A percentile compares a stretch with the other conserved stretches of the same genome.
Evolutionary conservation across 2,113 vertebrate genomes (phyloP).

Genomic region (Pseudonaja textilis): DNA sequence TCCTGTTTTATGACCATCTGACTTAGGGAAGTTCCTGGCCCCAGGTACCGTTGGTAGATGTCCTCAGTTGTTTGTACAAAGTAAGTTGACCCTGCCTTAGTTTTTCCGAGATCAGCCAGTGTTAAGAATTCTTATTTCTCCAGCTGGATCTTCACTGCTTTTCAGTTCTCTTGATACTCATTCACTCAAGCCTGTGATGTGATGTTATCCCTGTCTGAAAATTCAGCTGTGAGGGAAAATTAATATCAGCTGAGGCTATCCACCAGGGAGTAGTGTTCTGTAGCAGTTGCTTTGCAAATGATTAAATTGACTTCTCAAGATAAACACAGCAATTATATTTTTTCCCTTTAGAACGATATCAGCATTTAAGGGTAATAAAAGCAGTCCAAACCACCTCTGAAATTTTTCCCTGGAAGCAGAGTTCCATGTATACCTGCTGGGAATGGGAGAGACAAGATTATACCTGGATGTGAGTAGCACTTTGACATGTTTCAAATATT

Average conservation of each 20-base stretch:
- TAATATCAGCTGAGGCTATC: slow-evolving; percentile 55
- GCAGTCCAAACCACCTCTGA: neutral
- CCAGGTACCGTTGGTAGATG: neutral
- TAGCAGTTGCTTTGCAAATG: neutral
- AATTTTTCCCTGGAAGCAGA: neutral
- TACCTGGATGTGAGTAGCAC: neutral
- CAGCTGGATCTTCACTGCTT: neutral
- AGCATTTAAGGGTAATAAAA: neutral
- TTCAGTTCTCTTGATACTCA: neutral
- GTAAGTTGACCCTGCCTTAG: neutral
- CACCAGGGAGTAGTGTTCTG: neutral
- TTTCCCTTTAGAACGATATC: neutral
- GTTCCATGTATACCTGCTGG: neutral
- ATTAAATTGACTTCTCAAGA: neutral
- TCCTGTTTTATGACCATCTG: neutral
- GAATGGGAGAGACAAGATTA: neutral
- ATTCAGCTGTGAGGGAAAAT: slow-evolving; percentile 49
- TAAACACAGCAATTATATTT: neutral
- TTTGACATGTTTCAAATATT: neutral
- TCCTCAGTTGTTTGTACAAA: neutral
- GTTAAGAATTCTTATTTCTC: neutral
- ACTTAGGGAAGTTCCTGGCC: neutral
- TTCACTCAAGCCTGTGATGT: slow-evolving; percentile 60
- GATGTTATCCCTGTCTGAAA: slow-evolving; percentile 71
- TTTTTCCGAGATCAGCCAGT: neutral